A percentile compares a stretch with the other conserved stretches of the same genome.
These are phyloP conservation scores for Erpetoichthys calabaricus DNA, from an alignment of 2,797 vertebrate species.

Conservation along the genomic window DNA sequence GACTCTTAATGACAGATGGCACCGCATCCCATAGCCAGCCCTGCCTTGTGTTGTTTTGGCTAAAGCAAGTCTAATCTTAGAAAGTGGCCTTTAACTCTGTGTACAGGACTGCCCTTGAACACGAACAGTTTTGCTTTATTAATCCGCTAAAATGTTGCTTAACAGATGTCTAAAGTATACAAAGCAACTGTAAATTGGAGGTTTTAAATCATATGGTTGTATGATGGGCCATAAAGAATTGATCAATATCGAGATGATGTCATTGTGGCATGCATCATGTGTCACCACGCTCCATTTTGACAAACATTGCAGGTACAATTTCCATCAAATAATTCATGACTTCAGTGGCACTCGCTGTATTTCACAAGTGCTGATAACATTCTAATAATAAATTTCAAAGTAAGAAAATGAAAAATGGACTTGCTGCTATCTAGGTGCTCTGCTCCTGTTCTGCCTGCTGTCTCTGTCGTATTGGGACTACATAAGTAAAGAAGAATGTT, in stretches of 20 bases:
- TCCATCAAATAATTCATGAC: constrained; percentile 15
- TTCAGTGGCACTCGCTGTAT: constrained; percentile 16
- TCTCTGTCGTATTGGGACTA: constrained; percentile 6
- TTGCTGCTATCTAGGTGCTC: constrained; percentile 15
- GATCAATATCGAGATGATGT: constrained; percentile 44
- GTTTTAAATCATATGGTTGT: constrained; percentile 27
- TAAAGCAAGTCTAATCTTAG: too few species aligned
- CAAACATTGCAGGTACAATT: constrained; percentile 19
- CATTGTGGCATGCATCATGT: constrained; percentile 25
- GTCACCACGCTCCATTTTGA: constrained; percentile 22
- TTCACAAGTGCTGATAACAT: constrained; percentile 17
- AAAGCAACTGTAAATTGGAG: background rate
- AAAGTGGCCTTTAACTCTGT: too few species aligned
- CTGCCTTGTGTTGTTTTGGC: too few species aligned
- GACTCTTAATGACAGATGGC: background rate
- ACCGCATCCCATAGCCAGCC: too few species aligned
- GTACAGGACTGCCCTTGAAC: too few species aligned
- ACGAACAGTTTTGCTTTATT: too few species aligned
- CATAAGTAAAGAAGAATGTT: background rate
- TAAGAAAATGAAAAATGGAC: constrained; percentile 12
- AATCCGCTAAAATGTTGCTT: too few species aligned
- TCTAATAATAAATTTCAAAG: constrained; percentile 18
- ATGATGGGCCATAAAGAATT: constrained; percentile 23
- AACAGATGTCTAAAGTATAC: too few species aligned
- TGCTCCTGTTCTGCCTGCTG: constrained; percentile 23